Conservation (phyloP, 2,113 vertebrate species). For the Cettia cetti region DNA sequence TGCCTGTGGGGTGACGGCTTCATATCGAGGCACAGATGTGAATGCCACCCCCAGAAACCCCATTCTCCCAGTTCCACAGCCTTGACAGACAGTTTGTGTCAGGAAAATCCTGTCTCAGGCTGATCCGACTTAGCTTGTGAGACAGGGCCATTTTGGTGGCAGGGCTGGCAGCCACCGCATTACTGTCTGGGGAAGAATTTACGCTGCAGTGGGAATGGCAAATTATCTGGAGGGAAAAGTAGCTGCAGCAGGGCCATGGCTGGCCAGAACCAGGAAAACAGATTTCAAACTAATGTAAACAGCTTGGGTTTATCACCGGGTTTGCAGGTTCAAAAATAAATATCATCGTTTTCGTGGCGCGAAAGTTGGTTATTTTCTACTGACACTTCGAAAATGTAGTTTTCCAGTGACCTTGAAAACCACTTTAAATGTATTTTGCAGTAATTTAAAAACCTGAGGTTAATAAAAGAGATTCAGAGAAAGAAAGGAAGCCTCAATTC, state of each 20-base stretch:
- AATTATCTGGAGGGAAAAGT: conserved; percentile 58
- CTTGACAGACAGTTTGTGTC: conserved; percentile 51
- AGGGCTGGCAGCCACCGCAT: conserved; percentile 54
- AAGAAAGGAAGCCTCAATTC: conserved; percentile 27
- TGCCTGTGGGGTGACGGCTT: neutral
- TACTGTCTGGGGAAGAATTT: conserved; percentile 64
- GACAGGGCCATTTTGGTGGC: conserved; percentile 57
- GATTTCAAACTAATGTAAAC: conserved; percentile 66
- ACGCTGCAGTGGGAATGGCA: conserved; percentile 24
- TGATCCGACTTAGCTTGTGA: conserved; percentile 63
- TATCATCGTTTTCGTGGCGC: conserved; percentile 7
- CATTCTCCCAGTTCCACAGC: neutral
- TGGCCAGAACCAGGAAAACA: conserved; percentile 57
- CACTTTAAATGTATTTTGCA: conserved; percentile 49
- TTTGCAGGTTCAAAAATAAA: conserved; percentile 62
- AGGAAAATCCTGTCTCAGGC: conserved; percentile 59
- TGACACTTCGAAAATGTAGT: conserved; percentile 40
- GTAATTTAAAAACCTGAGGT: conserved; percentile 31
- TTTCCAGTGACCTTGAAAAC: conserved; percentile 51
- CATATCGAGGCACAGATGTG: neutral
- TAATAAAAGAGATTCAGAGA: conserved; percentile 45
- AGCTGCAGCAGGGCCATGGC: conserved; percentile 39
- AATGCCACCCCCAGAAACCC: neutral
- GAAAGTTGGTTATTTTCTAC: conserved; percentile 42
- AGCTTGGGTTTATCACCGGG: conserved; percentile 63